Evolutionary conservation across 2,888 invertebrate species (phyloP).

Genomic region (Cancer borealis): DNA sequence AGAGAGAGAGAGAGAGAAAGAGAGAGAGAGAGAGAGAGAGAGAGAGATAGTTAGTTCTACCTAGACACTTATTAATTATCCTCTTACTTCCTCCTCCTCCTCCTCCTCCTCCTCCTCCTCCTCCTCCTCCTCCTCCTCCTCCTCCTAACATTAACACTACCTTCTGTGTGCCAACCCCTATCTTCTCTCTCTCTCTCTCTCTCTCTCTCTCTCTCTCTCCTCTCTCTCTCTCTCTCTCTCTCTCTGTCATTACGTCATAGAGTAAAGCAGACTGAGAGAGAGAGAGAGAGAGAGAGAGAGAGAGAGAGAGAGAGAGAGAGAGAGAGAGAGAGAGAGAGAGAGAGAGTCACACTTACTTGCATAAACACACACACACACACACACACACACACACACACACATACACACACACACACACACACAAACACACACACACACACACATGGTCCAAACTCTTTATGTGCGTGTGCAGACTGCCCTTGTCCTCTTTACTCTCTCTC

Average conservation of each 20-base stretch:
- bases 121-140: too few species aligned
- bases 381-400: not conserved
- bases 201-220: conserved; percentile 23
- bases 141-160: too few species aligned
- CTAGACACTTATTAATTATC: too few species aligned
- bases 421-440: not conserved
- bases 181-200: not conserved
- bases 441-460: not conserved
- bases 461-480: not conserved
- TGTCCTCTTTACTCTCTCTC: not conserved
- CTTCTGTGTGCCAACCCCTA: too few species aligned
- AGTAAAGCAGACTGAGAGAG: not conserved
- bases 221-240: conserved; percentile 32
- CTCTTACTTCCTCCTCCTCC: too few species aligned
- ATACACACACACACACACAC: not conserved
- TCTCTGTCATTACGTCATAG: not conserved
- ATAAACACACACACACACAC: conserved; percentile 34
- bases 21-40: too few species aligned
- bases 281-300: conserved; percentile 20
- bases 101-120: too few species aligned
- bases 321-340: too few species aligned
- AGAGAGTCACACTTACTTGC: not conserved
- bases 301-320: not conserved
- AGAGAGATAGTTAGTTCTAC: too few species aligned
- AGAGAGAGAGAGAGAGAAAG: conserved; percentile 3